Evolutionary conservation across 2,888 invertebrate genomes (phyloP), one percentile per base, ranked within the genome.

Genomic region (Drosophila ezoana): DNA sequence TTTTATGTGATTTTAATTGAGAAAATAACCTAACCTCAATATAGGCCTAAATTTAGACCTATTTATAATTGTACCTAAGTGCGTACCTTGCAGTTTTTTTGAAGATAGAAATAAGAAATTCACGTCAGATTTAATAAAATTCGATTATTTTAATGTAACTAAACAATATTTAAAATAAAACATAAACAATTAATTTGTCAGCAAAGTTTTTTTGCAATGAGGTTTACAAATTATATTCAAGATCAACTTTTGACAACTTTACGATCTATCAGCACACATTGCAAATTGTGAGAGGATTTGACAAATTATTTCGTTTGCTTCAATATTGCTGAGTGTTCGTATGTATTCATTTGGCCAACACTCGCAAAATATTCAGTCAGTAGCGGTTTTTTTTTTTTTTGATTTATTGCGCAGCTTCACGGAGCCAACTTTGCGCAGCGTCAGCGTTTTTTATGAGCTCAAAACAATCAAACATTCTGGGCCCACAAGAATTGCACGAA

Each of bases 361-460:
- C 32, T 59, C 45, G 43, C 16, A 40, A 35, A 9, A 33, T 20
- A n/a, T 20, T 18, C 41, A 52, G 52, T 48, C 33, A 62, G 54
- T 40, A 54, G 41, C 52, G 14, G 10, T 32, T 47, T 40, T 35
- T 18, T 11, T 35, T 23, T 43, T 11, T 52, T 32, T 32, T 53
- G 41, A 57, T 63, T 67, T 70, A 75, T 71, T 69, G 62, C 72
- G 67, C 78, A 78, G 86, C 78, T 67, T 73, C 80, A 59, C 61
- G 75, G 72, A 47, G 60, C 44, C 59, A 73, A 58, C 45, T 74
- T 80, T 65, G 44, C 65, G 83, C 83, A 76, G 47, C 38, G 84
- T 84, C 86, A 86, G 86, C 86, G 37, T 54, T 74, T 83, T 79
- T 76, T 83, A 76, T 83, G 68, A 76, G 66, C 40, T 9, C 33